These are phyloP conservation scores for Caerostris extrusa DNA, from an alignment of 1,140 invertebrate genomes.

Conservation along the genomic window DNA sequence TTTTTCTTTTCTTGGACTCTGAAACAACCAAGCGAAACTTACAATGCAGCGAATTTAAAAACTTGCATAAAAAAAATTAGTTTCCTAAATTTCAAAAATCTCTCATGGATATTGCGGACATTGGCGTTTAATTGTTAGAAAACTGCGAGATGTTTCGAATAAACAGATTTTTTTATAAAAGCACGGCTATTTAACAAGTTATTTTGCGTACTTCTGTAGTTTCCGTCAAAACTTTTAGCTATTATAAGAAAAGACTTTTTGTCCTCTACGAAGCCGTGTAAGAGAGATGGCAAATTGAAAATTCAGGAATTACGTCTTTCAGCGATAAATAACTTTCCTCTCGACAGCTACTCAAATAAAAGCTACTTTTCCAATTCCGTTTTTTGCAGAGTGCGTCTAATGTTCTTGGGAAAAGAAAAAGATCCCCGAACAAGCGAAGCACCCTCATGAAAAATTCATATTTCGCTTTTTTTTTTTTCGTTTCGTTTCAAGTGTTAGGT, in stretches of 20 bases:
- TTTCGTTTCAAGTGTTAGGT: conserved; percentile 54
- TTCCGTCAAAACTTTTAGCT: neutral
- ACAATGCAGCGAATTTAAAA: too few relatives aligned
- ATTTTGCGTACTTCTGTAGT: neutral
- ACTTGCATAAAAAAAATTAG: too few relatives aligned
- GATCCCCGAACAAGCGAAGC: conserved; percentile 43
- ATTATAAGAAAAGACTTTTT: neutral
- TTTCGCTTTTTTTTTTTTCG: conserved; percentile 4
- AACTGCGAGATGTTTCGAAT: too few relatives aligned
- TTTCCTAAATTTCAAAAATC: too few relatives aligned
- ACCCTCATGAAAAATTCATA: conserved; percentile 64
- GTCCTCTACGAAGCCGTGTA: neutral
- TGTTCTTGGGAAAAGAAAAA: conserved; percentile 42
- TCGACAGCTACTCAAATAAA: conserved; percentile 63
- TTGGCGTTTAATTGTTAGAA: too few relatives aligned
- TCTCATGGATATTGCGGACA: too few relatives aligned
- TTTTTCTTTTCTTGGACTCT: too few relatives aligned
- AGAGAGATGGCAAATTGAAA: conserved; percentile 20
- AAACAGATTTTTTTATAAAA: too few relatives aligned
- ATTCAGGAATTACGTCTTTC: conserved; percentile 40
- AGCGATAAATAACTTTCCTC: conserved; percentile 18
- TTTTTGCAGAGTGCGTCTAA: conserved; percentile 52
- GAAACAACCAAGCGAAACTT: too few relatives aligned
- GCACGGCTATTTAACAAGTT: neutral
- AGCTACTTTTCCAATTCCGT: conserved; percentile 57